Percentiles rank a stretch among this genome's conserved stretches.
Conservation (phyloP, 2,113 vertebrate genomes). For the Otolemur garnettii region DNA sequence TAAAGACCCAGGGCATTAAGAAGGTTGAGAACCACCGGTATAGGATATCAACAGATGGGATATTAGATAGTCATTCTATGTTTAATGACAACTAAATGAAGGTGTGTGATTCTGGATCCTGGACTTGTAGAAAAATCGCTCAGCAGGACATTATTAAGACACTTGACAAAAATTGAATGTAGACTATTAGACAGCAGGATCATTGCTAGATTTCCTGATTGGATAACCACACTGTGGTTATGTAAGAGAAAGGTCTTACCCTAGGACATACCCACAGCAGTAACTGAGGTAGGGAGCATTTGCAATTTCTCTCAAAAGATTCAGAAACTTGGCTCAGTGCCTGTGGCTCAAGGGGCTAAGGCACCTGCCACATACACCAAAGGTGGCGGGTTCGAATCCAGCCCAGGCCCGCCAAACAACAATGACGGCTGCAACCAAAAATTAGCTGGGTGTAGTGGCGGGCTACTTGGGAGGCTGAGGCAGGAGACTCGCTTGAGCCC, state of each 20-base stretch:
- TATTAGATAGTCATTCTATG: neutral
- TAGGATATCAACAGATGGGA: neutral
- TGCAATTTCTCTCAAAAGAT: neutral
- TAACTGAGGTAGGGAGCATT: neutral
- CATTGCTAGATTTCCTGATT: neutral
- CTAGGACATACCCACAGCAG: neutral
- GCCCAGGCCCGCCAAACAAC: too few species aligned
- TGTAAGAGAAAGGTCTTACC: neutral
- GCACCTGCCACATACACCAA: too few species aligned
- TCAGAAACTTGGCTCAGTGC: neutral
- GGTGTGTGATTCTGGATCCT: neutral
- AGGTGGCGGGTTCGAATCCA: too few species aligned
- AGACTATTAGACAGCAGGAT: neutral
- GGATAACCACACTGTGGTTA: neutral
- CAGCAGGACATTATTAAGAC: neutral
- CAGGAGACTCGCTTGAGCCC: too few species aligned
- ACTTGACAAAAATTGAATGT: neutral
- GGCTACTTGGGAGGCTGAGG: too few species aligned
- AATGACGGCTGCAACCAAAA: too few species aligned
- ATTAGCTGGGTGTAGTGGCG: too few species aligned
- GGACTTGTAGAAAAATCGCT: neutral
- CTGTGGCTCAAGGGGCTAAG: too few species aligned
- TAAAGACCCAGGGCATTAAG: too few species aligned
- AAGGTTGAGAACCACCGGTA: too few species aligned
- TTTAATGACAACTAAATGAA: conserved; percentile 28